phyloP scores from a whole-genome alignment of 2,797 vertebrate genomes.

The Mionectes olivaceus region DNA sequence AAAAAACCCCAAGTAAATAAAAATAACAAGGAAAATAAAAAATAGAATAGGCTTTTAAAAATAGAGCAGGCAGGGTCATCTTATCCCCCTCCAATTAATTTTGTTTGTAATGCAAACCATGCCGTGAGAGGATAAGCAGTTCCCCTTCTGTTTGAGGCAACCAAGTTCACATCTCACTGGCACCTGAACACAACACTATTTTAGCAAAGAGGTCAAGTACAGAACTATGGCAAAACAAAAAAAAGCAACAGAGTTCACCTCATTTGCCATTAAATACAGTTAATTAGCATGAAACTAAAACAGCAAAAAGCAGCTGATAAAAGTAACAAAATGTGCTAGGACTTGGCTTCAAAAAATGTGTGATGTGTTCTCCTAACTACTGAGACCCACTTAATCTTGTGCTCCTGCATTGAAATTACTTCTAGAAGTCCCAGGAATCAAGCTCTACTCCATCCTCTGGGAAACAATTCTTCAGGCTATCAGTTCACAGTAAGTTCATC shows the following conservation, averaged over 20 bases:
- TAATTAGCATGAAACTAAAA: background rate
- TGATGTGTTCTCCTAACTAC: background rate
- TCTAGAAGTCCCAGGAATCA: background rate
- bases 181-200: background rate
- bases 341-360: background rate
- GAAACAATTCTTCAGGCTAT: background rate
- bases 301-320: background rate
- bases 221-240: background rate
- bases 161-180: background rate
- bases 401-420: background rate
- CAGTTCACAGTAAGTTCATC: background rate
- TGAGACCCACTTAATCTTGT: background rate
- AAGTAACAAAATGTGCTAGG: background rate
- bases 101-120: background rate
- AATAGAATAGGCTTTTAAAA: background rate
- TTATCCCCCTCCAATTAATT: background rate
- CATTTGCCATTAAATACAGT: background rate
- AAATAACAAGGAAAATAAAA: background rate
- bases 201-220: background rate
- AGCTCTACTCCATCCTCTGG: background rate
- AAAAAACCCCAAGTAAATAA: background rate
- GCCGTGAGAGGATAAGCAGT: background rate
- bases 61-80: background rate
- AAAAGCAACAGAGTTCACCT: background rate
- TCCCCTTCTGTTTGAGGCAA: background rate